These are phyloP conservation scores for Gavia stellata DNA, from an alignment of 2,113 vertebrate species.

Conservation along the genomic window DNA sequence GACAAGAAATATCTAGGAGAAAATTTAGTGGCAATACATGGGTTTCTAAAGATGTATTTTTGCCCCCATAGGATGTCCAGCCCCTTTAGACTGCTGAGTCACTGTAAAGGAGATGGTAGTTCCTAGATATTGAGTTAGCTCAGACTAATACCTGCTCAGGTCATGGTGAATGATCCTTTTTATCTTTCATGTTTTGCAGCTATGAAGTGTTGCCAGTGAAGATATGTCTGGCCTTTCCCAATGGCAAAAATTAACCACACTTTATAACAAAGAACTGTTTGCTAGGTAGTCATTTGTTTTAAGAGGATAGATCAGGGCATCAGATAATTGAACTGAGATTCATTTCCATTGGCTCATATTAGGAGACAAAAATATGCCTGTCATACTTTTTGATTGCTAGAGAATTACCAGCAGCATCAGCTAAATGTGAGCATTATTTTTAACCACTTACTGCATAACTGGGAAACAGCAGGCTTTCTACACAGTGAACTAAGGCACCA, in stretches of 20 bases:
- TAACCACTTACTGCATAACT: not conserved
- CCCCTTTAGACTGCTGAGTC: not conserved
- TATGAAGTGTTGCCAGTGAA: not conserved
- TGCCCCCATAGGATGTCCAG: accelerated
- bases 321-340: not conserved
- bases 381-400: not conserved
- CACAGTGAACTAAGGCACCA: not conserved
- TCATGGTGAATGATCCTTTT: not conserved
- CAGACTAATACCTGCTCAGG: not conserved
- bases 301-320: not conserved
- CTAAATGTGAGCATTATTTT: not conserved
- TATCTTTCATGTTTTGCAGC: not conserved
- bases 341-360: not conserved
- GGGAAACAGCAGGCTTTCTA: not conserved
- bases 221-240: not conserved
- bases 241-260: not conserved
- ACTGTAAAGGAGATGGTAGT: not conserved
- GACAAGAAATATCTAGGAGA: not conserved
- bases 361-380: not conserved
- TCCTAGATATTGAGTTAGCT: not conserved
- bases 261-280: not conserved
- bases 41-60: not conserved
- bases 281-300: not conserved
- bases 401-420: not conserved
- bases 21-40: not conserved